Conservation (phyloP, 2,888 invertebrate species). For the Yponomeuta plumbellus region DNA sequence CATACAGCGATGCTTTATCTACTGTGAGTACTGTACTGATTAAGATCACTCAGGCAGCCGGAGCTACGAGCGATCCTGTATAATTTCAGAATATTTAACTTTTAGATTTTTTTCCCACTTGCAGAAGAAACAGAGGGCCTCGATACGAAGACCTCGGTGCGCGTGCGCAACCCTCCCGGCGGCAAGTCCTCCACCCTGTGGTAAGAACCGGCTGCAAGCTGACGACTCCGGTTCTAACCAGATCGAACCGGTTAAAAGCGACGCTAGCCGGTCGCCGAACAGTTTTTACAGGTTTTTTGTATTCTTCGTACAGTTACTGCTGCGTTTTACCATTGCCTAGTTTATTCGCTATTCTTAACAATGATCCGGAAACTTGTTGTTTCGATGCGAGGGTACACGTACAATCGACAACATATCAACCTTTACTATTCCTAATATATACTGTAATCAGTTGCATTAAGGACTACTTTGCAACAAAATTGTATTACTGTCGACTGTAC, state of each 20-base stretch:
- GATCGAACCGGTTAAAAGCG: constrained; percentile 1
- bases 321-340: not conserved
- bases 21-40: too few species aligned
- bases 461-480: too few species aligned
- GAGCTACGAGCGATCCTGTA: too few species aligned
- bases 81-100: too few species aligned
- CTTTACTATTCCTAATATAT: too few species aligned
- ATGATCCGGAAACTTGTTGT: too few species aligned
- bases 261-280: not conserved
- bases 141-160: constrained; percentile 86
- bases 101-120: constrained; percentile 44
- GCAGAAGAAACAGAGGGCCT: constrained; percentile 86
- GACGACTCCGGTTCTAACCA: not conserved
- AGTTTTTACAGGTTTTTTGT: not conserved
- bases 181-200: constrained; percentile 91
- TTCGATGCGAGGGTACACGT: too few species aligned
- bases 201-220: constrained; percentile 66
- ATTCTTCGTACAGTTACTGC: not conserved
- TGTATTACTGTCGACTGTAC: too few species aligned
- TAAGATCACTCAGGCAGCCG: too few species aligned
- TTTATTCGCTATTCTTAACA: not conserved
- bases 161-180: constrained; percentile 93
- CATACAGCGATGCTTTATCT: too few species aligned
- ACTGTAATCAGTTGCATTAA: too few species aligned
- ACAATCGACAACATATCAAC: too few species aligned